Percentiles rank a stretch among this genome's conserved stretches.
Conservation (phyloP, 2,113 vertebrate species). For the Pollachius pollachius region DNA sequence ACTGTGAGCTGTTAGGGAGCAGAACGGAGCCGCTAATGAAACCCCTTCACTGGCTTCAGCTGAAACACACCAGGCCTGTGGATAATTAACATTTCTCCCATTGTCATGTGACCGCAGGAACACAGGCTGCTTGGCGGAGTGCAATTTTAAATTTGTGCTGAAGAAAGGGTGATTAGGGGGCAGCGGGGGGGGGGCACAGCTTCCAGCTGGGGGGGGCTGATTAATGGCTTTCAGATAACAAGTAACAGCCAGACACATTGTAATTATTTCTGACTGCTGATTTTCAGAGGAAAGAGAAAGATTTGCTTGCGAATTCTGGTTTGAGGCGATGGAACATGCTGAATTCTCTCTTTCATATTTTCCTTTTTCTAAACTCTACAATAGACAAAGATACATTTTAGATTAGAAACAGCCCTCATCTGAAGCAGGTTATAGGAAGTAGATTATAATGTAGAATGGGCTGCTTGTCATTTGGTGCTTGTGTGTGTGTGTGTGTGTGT, state of each 20-base stretch:
- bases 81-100: not conserved
- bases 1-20: not conserved
- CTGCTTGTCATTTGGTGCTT: constrained; percentile 25
- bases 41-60: not conserved
- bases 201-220: not conserved
- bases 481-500: constrained; percentile 9
- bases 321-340: not conserved
- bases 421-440: not conserved
- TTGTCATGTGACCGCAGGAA: not conserved
- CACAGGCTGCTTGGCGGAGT: not conserved
- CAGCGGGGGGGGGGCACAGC: not conserved
- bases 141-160: not conserved
- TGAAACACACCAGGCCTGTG: not conserved
- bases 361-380: not conserved
- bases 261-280: not conserved
- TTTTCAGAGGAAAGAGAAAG: not conserved
- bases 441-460: constrained; percentile 1
- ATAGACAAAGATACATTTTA: constrained; percentile 3
- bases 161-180: not conserved
- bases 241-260: not conserved
- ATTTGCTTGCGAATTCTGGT: not conserved
- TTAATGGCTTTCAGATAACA: not conserved
- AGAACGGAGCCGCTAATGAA: too few relatives aligned
- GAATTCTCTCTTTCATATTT: not conserved
- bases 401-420: constrained; percentile 17